These are phyloP conservation scores for Falcunculus frontatus DNA, from an alignment of 2,113 vertebrate genomes.

Conservation along the genomic window DNA sequence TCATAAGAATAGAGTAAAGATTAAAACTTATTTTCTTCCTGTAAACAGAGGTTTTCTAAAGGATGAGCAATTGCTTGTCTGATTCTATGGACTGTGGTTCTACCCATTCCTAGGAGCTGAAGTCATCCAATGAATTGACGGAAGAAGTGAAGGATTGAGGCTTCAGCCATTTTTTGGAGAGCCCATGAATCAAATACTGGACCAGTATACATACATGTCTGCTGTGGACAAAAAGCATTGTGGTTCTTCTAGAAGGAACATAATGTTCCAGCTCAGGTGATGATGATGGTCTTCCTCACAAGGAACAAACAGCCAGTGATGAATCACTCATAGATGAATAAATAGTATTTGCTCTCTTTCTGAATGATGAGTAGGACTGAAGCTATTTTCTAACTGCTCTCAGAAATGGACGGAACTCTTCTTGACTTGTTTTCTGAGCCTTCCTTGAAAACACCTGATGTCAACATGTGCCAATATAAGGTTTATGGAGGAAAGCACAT, in stretches of 20 bases:
- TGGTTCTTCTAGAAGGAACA: not conserved
- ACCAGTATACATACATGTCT: not conserved
- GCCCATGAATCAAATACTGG: not conserved
- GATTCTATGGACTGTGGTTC: not conserved
- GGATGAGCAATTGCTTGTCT: not conserved
- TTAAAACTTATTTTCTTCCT: not conserved
- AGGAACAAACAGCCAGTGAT: not conserved
- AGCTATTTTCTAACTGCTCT: not conserved
- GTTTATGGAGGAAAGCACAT: not conserved
- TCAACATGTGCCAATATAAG: not conserved
- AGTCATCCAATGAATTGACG: not conserved
- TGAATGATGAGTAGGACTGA: not conserved
- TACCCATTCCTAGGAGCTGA: not conserved
- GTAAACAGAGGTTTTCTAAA: not conserved
- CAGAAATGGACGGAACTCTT: not conserved
- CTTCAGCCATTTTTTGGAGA: not conserved
- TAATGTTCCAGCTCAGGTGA: not conserved
- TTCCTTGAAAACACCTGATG: not conserved
- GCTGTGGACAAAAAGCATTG: not conserved
- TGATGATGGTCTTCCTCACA: not conserved
- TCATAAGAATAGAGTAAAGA: not conserved
- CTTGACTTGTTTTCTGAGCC: not conserved
- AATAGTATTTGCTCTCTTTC: not conserved
- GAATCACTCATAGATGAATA: not conserved
- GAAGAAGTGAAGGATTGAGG: not conserved